phyloP scores from a whole-genome alignment of 2,888 invertebrate genomes.

The Mythimna lalbum region DNA sequence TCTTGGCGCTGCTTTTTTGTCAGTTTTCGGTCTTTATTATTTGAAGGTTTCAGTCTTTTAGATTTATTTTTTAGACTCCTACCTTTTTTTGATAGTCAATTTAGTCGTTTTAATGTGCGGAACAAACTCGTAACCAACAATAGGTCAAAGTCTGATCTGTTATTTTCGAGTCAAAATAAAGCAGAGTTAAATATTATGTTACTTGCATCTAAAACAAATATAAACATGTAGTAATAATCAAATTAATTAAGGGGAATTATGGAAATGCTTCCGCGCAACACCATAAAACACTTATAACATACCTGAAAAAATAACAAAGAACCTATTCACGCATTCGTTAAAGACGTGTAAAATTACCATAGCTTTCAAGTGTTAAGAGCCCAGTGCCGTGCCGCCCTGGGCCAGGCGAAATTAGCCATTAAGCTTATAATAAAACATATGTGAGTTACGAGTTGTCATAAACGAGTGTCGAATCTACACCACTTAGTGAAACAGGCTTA shows the following conservation, averaged over 20 bases:
- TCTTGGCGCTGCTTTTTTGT: constrained; percentile 12
- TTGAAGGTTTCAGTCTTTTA: not conserved
- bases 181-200: not conserved
- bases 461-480: constrained; percentile 50
- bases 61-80: not conserved
- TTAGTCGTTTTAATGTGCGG: not conserved
- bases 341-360: constrained; percentile 78
- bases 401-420: constrained; percentile 57
- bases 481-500: constrained; percentile 54
- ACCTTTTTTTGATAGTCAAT: not conserved
- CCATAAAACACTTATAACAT: constrained; percentile 47
- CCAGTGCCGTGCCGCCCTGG: constrained; percentile 34
- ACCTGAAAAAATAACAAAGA: constrained; percentile 50
- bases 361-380: constrained; percentile 73
- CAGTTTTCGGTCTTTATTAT: constrained; percentile 1
- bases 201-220: not conserved
- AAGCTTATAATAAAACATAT: constrained; percentile 54
- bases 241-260: constrained; percentile 10
- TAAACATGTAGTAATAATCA: not conserved
- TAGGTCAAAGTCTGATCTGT: not conserved
- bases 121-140: not conserved
- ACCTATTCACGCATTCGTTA: constrained; percentile 56
- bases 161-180: not conserved
- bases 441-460: constrained; percentile 37
- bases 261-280: constrained; percentile 38